Conservation (phyloP, 2,797 vertebrate genomes). For the Cossypha heuglini region DNA sequence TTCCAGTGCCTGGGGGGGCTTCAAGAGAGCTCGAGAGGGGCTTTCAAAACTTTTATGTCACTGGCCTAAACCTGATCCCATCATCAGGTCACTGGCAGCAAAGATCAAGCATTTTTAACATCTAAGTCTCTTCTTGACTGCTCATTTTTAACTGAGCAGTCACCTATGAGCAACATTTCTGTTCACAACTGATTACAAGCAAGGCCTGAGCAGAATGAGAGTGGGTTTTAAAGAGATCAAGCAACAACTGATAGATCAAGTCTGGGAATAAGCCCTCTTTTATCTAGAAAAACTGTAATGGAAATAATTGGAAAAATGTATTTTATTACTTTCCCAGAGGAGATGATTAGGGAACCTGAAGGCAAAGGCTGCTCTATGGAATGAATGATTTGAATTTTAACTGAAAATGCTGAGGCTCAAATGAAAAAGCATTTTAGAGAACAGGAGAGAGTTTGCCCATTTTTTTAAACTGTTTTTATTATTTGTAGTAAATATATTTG, state of each 20-base stretch:
- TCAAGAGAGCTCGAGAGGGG: rapidly evolving
- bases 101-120: neutral
- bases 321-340: neutral
- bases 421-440: neutral
- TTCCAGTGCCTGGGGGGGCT: neutral
- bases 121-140: neutral
- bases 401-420: neutral
- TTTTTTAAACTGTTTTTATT: neutral
- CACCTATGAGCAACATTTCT: neutral
- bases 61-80: neutral
- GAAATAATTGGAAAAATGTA: neutral
- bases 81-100: neutral
- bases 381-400: neutral
- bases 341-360: neutral
- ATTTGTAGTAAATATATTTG: neutral
- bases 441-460: neutral
- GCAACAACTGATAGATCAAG: neutral
- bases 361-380: neutral
- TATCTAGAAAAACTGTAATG: neutral
- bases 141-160: neutral
- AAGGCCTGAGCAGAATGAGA: neutral
- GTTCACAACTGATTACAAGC: neutral
- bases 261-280: neutral
- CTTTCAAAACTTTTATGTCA: neutral
- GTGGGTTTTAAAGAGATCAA: neutral